Evolutionary conservation across 2,888 invertebrate genomes (phyloP).

Genomic region (Tetanocera ferruginea): DNA sequence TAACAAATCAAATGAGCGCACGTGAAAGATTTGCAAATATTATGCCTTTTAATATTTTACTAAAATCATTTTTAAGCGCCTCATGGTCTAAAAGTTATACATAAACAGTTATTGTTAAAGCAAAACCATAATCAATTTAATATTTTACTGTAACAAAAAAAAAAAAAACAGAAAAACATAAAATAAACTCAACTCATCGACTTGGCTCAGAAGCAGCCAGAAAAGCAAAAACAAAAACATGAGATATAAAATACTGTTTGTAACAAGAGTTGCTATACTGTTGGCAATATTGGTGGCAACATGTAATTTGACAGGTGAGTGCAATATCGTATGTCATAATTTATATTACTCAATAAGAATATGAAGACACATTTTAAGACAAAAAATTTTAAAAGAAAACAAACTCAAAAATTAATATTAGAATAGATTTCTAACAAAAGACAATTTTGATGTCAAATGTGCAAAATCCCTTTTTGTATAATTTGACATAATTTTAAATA

Average conservation of each 20-base stretch:
- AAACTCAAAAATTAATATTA: no score
- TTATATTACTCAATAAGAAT: no score
- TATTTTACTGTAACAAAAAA: neutral
- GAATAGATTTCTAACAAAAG: no score
- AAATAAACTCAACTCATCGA: constrained; percentile 12
- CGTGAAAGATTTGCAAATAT: no score
- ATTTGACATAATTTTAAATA: no score
- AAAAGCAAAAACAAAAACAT: neutral
- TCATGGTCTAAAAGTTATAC: no score
- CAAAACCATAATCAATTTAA: neutral
- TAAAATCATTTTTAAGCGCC: no score
- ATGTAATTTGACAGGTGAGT: constrained; percentile 36
- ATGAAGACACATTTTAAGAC: no score
- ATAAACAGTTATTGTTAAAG: neutral
- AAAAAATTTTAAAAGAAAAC: no score
- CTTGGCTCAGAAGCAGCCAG: neutral
- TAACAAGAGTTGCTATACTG: neutral
- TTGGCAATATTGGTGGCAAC: constrained; percentile 35
- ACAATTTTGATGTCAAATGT: no score
- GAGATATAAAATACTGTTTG: constrained; percentile 21
- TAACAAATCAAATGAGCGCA: neutral
- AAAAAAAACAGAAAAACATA: neutral
- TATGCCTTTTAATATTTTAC: no score
- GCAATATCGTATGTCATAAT: neutral
- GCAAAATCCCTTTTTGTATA: no score